Evolutionary conservation across 1,140 invertebrate species (phyloP).

Genomic region (Hylaeus volcanicus): DNA sequence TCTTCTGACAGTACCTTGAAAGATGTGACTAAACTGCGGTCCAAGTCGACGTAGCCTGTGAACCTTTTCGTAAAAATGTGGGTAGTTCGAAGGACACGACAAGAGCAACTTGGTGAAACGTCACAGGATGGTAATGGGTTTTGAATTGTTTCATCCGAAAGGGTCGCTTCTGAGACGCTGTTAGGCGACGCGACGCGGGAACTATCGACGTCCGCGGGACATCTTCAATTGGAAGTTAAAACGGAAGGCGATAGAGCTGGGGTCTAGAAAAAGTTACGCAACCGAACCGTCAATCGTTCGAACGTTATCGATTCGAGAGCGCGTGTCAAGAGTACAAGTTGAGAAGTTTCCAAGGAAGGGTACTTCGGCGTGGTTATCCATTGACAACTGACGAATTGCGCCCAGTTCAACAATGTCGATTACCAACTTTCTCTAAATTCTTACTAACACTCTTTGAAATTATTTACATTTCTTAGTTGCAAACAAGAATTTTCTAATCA

Average conservation of each 20-base stretch:
- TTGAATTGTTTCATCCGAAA: constrained; percentile 9
- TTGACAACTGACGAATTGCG: background rate
- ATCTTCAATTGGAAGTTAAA: background rate
- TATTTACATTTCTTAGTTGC: too few relatives aligned
- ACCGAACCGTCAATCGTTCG: background rate
- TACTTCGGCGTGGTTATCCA: background rate
- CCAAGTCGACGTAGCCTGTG: too few relatives aligned
- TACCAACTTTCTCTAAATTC: too few relatives aligned
- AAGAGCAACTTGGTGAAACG: background rate
- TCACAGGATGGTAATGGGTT: constrained; percentile 1
- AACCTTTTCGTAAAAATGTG: too few relatives aligned
- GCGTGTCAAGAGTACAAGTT: background rate
- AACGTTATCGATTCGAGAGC: background rate
- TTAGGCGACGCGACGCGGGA: background rate
- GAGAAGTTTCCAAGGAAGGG: background rate
- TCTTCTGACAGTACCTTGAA: too few relatives aligned
- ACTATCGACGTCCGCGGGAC: background rate
- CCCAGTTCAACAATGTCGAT: too few relatives aligned
- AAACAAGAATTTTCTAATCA: too few relatives aligned
- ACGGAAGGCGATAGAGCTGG: background rate
- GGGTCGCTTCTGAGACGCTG: background rate
- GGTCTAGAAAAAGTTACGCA: background rate
- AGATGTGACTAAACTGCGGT: too few relatives aligned
- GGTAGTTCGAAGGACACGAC: too few relatives aligned
- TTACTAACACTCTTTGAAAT: too few relatives aligned